Percentiles rank a stretch among this genome's conserved stretches.
Conservation (phyloP, 1,140 invertebrate species). For the Nasonia vitripennis region DNA sequence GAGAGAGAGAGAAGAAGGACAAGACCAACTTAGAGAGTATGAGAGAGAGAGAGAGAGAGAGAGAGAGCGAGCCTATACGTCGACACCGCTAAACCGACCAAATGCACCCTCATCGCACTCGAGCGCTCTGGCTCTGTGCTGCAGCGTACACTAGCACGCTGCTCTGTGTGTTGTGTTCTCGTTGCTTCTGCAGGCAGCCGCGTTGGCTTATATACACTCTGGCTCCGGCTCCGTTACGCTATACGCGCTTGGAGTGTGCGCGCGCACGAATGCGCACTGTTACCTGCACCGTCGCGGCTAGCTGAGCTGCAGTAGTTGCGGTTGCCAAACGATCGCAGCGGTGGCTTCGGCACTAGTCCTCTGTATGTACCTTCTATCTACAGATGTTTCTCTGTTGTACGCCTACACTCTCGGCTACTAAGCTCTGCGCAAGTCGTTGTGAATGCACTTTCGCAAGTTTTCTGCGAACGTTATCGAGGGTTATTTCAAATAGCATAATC, state of each 20-base stretch:
- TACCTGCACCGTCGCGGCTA: neutral
- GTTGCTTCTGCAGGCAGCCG: neutral
- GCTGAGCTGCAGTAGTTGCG: neutral
- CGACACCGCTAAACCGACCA: neutral
- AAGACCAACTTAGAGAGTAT: neutral
- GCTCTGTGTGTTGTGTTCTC: neutral
- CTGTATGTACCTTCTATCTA: too few relatives aligned
- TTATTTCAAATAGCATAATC: too few relatives aligned
- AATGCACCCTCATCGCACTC: neutral
- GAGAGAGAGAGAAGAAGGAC: too few relatives aligned
- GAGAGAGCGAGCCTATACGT: neutral
- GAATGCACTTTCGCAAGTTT: too few relatives aligned
- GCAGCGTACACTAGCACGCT: neutral
- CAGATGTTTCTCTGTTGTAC: too few relatives aligned
- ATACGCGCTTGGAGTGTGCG: too few relatives aligned
- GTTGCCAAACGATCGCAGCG: neutral
- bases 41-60: too few relatives aligned
- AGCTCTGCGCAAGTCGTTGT: too few relatives aligned
- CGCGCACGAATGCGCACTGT: neutral
- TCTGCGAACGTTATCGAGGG: too few relatives aligned
- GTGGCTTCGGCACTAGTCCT: too few relatives aligned
- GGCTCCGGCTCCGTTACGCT: neutral
- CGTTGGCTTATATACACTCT: neutral
- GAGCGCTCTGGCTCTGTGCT: neutral
- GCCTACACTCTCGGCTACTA: too few relatives aligned